A percentile compares a stretch with the other conserved stretches of the same genome.
Evolutionary conservation across 2,797 vertebrate genomes (phyloP).

Genomic region (Eidolon dupreanum): DNA sequence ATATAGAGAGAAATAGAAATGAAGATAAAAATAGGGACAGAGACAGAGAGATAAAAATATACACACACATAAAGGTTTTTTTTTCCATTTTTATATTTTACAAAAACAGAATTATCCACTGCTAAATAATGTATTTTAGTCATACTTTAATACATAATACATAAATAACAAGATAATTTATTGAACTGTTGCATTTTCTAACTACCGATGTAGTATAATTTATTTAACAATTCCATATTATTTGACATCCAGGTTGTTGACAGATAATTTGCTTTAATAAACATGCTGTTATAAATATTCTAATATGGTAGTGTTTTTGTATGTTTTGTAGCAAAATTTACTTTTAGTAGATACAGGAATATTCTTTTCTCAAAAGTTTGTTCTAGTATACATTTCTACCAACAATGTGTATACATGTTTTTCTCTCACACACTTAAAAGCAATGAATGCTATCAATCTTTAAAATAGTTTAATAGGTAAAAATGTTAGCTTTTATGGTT

Average conservation of each 20-base stretch:
- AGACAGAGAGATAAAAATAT: background rate
- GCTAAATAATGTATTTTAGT: background rate
- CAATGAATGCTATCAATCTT: background rate
- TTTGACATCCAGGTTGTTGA: background rate
- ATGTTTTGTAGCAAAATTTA: background rate
- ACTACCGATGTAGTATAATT: background rate
- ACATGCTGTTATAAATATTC: background rate
- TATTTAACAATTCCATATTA: background rate
- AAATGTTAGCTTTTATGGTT: background rate
- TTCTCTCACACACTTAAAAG: background rate
- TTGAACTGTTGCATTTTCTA: background rate
- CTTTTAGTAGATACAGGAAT: background rate
- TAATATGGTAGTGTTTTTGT: background rate
- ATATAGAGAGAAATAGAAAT: background rate
- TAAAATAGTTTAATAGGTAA: background rate
- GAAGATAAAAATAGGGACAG: background rate
- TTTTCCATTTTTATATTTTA: background rate
- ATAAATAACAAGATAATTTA: background rate
- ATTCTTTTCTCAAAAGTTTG: background rate
- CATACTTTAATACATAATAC: background rate
- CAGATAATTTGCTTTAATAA: background rate
- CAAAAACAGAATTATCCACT: background rate
- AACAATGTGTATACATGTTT: background rate
- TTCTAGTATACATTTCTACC: background rate
- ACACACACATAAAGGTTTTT: rapidly evolving